These are phyloP conservation scores for Heliconius himera DNA, from an alignment of 1,140 invertebrate species.

Conservation along the genomic window DNA sequence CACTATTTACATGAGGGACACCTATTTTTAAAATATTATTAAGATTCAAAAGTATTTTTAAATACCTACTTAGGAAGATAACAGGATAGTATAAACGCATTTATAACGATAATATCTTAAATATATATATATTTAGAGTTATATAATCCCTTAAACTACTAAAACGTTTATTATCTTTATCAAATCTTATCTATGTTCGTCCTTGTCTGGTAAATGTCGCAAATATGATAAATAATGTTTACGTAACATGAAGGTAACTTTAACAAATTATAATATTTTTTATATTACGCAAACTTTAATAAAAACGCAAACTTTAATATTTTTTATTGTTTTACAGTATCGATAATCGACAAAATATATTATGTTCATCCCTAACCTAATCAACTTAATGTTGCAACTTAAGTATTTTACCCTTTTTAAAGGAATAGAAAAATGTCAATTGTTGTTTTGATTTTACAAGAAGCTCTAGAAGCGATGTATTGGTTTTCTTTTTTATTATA, in stretches of 20 bases:
- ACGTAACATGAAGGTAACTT: background rate
- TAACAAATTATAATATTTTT: background rate
- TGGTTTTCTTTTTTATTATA: too few relatives aligned
- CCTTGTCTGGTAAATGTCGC: conserved; percentile 8
- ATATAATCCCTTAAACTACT: conserved; percentile 9
- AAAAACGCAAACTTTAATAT: background rate
- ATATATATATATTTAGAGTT: background rate
- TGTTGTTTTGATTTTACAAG: too few relatives aligned
- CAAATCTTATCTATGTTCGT: conserved; percentile 19
- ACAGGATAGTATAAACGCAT: background rate
- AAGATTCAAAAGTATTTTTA: background rate
- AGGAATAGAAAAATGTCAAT: background rate
- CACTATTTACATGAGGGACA: background rate
- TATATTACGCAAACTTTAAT: background rate
- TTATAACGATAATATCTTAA: background rate
- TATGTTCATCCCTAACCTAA: background rate
- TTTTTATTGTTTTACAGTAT: background rate
- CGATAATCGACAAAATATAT: conserved; percentile 12
- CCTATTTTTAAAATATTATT: background rate
- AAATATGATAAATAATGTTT: conserved; percentile 15
- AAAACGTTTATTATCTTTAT: conserved; percentile 14
- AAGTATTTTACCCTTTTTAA: background rate
- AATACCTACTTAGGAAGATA: background rate
- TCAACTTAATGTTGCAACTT: background rate
- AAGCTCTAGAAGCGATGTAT: too few relatives aligned